These are phyloP conservation scores for Sphenopsis melanotis DNA, from an alignment of 2,797 vertebrate genomes.

Conservation along the genomic window DNA sequence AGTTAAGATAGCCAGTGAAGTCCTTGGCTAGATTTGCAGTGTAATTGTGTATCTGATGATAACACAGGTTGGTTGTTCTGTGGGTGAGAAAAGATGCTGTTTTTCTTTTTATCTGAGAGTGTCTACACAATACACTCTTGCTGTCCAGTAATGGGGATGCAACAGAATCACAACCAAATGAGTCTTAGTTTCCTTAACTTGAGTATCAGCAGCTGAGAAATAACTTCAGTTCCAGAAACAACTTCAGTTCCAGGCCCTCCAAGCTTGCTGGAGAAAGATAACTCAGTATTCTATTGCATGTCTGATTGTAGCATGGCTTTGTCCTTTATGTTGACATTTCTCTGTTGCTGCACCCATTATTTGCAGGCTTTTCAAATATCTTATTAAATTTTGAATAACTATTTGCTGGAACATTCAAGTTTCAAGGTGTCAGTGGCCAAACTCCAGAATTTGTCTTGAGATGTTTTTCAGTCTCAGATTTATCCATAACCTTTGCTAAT, in stretches of 20 bases:
- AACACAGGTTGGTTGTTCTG: background rate
- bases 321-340: background rate
- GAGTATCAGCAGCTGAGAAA: background rate
- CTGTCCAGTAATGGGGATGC: background rate
- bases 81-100: background rate
- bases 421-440: background rate
- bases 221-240: background rate
- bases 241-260: background rate
- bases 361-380: background rate
- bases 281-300: background rate
- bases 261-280: background rate
- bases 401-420: background rate
- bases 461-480: background rate
- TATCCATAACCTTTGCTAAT: background rate
- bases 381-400: background rate
- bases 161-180: background rate
- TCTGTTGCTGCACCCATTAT: background rate
- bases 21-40: background rate
- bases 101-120: background rate
- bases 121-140: background rate
- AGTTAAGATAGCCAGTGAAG: background rate
- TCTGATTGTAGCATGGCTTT: background rate
- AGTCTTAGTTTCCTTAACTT: background rate
- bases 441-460: background rate
- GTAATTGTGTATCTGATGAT: background rate